Conservation (phyloP, 1,140 invertebrate species). For the Pseudobourletiella spinata region DNA sequence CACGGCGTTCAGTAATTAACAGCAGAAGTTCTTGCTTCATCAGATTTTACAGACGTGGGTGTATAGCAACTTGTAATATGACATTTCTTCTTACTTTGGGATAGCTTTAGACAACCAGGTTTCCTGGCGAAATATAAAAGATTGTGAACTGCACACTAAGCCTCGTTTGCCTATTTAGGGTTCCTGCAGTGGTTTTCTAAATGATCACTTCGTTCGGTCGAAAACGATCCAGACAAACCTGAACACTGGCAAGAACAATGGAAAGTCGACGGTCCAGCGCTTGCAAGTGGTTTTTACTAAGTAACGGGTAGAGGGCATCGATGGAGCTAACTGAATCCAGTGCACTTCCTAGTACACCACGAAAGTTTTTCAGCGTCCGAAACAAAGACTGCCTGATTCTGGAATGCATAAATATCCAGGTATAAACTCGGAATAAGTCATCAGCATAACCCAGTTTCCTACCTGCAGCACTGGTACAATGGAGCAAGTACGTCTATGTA, state of each 20-base stretch:
- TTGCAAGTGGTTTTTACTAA: constrained; percentile 61
- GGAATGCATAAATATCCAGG: constrained; percentile 33
- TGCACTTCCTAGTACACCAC: constrained; percentile 48
- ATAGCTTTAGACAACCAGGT: too few species aligned
- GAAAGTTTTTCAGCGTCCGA: constrained; percentile 57
- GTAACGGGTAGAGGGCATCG: constrained; percentile 51
- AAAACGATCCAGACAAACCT: constrained; percentile 51
- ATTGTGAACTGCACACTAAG: too few species aligned
- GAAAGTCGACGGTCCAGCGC: constrained; percentile 70
- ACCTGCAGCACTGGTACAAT: constrained; percentile 83
- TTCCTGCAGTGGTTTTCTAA: too few species aligned
- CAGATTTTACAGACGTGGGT: too few species aligned
- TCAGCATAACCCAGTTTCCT: too few species aligned
- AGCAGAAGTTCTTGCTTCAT: too few species aligned
- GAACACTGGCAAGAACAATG: constrained; percentile 60
- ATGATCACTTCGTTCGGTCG: neutral
- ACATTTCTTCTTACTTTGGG: too few species aligned
- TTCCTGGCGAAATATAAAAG: too few species aligned
- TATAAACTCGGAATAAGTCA: neutral
- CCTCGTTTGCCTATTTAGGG: too few species aligned
- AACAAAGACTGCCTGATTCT: constrained; percentile 60
- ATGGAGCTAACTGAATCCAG: constrained; percentile 44
- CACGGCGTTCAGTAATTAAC: too few species aligned
- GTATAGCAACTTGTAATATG: too few species aligned
- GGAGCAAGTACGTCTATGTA: constrained; percentile 79